A percentile compares a stretch with the other conserved stretches of the same genome.
Conservation (phyloP, 2,888 invertebrate genomes). For the Eutolmus rufibarbis region DNA sequence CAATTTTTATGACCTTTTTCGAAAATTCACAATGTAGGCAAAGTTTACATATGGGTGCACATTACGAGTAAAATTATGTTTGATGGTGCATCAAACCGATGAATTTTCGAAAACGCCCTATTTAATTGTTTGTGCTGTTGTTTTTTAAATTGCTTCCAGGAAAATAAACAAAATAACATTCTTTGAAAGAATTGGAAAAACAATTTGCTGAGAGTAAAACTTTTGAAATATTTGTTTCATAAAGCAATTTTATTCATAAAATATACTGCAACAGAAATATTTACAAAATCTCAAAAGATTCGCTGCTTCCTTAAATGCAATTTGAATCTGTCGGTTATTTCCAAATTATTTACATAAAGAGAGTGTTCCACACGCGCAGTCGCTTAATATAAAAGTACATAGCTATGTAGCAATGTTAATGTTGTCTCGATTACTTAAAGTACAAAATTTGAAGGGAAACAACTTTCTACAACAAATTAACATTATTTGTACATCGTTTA, state of each 20-base stretch:
- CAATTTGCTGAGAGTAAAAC: not conserved
- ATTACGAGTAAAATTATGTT: too few species aligned
- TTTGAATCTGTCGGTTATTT: not conserved
- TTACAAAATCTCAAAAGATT: not conserved
- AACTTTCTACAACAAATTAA: constrained; percentile 25
- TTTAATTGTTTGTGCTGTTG: too few species aligned
- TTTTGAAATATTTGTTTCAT: not conserved
- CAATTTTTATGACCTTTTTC: too few species aligned
- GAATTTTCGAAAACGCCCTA: too few species aligned
- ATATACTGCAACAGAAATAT: not conserved
- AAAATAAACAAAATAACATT: too few species aligned
- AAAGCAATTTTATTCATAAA: not conserved
- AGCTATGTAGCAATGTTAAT: not conserved
- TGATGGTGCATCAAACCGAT: too few species aligned
- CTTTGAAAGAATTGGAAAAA: not conserved
- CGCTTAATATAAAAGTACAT: not conserved
- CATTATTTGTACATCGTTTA: constrained; percentile 33
- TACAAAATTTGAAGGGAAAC: not conserved
- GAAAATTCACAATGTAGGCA: too few species aligned
- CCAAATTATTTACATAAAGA: not conserved
- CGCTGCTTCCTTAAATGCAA: not conserved
- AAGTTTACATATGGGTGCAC: too few species aligned
- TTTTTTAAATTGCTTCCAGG: too few species aligned
- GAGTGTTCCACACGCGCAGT: not conserved
- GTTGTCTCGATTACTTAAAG: not conserved